Percentiles rank a stretch among this genome's conserved stretches.
Evolutionary conservation across 2,113 vertebrate genomes (phyloP).

Genomic region (Neoarius graeffei): DNA sequence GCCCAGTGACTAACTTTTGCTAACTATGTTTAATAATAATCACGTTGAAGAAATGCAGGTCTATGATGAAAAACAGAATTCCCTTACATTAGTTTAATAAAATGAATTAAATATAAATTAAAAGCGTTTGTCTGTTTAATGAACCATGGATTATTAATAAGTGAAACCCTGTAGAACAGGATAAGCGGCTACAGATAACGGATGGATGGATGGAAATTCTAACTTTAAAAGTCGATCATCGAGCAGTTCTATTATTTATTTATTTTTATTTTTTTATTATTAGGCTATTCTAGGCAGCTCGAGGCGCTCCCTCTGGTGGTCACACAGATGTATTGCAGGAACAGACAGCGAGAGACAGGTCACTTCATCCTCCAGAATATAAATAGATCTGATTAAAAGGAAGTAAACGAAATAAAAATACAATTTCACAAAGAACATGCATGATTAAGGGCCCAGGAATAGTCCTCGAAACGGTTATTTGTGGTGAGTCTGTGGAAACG

Average conservation of each 20-base stretch:
- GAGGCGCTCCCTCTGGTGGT: not conserved
- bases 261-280: not conserved
- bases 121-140: not conserved
- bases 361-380: not conserved
- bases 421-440: not conserved
- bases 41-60: not conserved
- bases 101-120: not conserved
- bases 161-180: too few relatives aligned
- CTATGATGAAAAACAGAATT: not conserved
- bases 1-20: not conserved
- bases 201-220: not conserved
- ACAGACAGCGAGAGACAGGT: not conserved
- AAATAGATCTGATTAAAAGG: not conserved
- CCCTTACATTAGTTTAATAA: not conserved
- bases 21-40: not conserved
- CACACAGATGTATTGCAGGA: not conserved
- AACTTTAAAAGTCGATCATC: not conserved
- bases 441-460: not conserved
- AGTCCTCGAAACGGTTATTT: conserved; percentile 14
- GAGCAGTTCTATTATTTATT: not conserved
- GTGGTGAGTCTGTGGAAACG: conserved; percentile 26
- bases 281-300: not conserved
- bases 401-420: not conserved
- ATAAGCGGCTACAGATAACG: too few relatives aligned
- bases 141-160: not conserved